Conservation (phyloP, 2,797 vertebrate species). For the Pyrocephalus nanus region DNA sequence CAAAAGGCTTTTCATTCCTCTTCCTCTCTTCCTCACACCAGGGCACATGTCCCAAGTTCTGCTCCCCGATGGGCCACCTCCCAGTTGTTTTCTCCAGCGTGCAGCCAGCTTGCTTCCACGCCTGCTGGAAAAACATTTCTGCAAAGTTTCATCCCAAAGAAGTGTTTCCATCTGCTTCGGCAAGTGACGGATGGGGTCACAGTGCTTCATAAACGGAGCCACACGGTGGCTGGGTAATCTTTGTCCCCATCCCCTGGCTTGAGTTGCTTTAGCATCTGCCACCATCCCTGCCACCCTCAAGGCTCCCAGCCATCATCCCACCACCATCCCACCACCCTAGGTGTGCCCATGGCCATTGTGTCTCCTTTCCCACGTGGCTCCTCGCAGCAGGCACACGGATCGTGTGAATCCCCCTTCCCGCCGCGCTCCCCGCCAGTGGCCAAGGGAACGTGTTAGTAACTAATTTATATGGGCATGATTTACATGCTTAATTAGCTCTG, state of each 20-base stretch:
- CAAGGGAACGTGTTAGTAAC: background rate
- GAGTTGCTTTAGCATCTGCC: background rate
- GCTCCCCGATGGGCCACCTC: background rate
- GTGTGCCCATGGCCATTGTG: rapidly evolving
- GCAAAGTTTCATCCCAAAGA: background rate
- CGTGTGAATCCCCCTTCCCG: rapidly evolving
- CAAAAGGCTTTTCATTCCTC: background rate
- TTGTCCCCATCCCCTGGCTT: background rate
- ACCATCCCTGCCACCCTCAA: background rate
- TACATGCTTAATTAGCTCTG: conserved; percentile 46
- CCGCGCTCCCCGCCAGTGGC: rapidly evolving
- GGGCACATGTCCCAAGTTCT: background rate
- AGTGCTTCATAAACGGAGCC: background rate
- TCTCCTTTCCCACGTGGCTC: rapidly evolving
- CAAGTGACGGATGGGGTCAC: rapidly evolving
- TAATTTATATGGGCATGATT: conserved; percentile 27
- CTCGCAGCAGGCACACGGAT: background rate
- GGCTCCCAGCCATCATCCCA: background rate
- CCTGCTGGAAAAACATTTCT: background rate
- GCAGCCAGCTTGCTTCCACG: background rate
- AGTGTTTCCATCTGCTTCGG: background rate
- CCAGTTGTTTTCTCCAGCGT: background rate
- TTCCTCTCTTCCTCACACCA: background rate
- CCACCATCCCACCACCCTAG: rapidly evolving
- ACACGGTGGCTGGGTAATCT: rapidly evolving